Evolutionary conservation across 1,140 invertebrate genomes (phyloP).

Genomic region (Zaprionus camerounensis): DNA sequence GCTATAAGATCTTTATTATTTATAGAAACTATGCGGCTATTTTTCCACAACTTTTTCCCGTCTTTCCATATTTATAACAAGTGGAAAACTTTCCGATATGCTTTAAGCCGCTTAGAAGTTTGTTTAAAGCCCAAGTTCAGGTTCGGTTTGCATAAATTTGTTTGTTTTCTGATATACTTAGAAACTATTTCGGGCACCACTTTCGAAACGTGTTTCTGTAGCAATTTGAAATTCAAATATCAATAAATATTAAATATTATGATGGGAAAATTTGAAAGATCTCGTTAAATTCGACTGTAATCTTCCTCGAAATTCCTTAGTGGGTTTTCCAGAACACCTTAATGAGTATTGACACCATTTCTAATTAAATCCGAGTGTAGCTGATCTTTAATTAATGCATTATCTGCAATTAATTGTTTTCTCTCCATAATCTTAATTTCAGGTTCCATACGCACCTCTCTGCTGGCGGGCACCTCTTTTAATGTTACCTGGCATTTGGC

Average conservation of each 20-base stretch:
- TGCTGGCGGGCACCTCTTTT: constrained; percentile 92
- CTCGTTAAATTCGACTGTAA: background rate
- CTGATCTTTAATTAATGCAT: constrained; percentile 6
- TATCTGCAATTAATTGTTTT: constrained; percentile 22
- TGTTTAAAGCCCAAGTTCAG: background rate
- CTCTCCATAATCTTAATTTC: constrained; percentile 54
- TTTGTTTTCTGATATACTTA: background rate
- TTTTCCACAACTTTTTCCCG: background rate
- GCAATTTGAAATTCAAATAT: background rate
- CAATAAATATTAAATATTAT: background rate
- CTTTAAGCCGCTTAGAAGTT: background rate
- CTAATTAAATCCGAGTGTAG: background rate
- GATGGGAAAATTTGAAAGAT: background rate
- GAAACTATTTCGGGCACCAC: background rate
- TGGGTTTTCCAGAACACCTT: background rate
- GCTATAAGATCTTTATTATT: background rate
- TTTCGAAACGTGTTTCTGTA: background rate
- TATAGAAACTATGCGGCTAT: background rate
- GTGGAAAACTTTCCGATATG: background rate
- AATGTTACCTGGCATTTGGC: constrained; percentile 97
- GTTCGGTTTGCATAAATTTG: constrained; percentile 1
- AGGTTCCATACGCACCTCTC: constrained; percentile 92
- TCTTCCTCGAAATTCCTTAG: background rate
- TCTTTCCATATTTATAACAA: background rate
- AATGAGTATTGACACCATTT: background rate